Evolutionary conservation across 2,888 invertebrate species (phyloP), one percentile per base, ranked within the genome.

Genomic region (Brassicogethes aeneus): DNA sequence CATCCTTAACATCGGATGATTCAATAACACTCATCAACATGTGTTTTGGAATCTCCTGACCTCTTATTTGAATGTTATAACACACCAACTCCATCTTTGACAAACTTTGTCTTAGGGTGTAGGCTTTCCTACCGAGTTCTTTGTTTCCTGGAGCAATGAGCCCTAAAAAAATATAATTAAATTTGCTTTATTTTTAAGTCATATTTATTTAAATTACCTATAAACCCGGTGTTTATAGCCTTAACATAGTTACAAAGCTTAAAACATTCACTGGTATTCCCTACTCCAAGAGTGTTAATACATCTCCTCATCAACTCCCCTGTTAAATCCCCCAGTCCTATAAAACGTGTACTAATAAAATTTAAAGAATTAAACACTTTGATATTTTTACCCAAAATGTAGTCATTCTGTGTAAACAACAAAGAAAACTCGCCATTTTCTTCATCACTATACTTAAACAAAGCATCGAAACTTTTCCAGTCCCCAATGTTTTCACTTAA

Each of bases 291-390:
- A 53, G 83, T 82, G 60, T 85, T 88, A 3, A 94, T 87, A 39
- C 90, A 88, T 52, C 82, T 78, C 37, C 93, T 74, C 93, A 94
- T 94, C 33, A 93, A 64, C 65, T 94, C 94, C 0, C 93, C 93
- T 0, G 89, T 90, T 16, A 92, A 71, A 68, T 94, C 93, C 1
- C 85, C 84, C 23, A 93, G 65, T 32, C 32, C 23, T 23, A 23
- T 23, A 23, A 23, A n/a, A n/a, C n/a, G n/a, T n/a, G n/a, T n/a
- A n/a, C n/a, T n/a, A n/a, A n/a, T n/a, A n/a, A n/a, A n/a, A n/a
- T n/a, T n/a, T n/a, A n/a, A n/a, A n/a, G n/a, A n/a, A n/a, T n/a
- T n/a, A n/a, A n/a, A n/a, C n/a, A n/a, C n/a, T n/a, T n/a, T n/a
- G n/a, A n/a, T n/a, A n/a, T 23, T 7, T 23, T 23, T 23, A 0